Base-by-base conservation (phyloP, 2,888 invertebrate genomes). In the Hedychridium roseum region DNA sequence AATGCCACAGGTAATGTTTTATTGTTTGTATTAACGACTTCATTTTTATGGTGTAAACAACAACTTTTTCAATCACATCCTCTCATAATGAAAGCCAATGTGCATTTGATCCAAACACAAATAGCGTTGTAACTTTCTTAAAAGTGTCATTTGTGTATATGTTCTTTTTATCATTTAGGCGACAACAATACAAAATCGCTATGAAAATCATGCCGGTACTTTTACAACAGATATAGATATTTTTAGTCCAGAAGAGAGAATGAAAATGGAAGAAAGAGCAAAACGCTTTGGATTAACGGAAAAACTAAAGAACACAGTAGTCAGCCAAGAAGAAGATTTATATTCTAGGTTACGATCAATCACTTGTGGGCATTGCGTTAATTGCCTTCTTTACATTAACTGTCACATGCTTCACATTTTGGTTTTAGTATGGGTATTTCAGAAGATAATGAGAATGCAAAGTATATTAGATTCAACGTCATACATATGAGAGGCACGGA, bases 401-500 rank as follows among this genome's bases (percentile, higher is more conserved):
- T 27, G 12, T 41, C 14, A 31, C 7, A 11, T 4, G 7, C 35
- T 37, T 32, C 30, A 9, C 23, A n/a, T n/a, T n/a, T n/a, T n/a
- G n/a, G n/a, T 66, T 74, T 60, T 45, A 86, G 86, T 70, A 79
- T 86, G 70, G 85, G 84, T 3, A 79, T 85, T 26, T 81, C 81
- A 57, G 79, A 82, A 65, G 83, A 82, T 18, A 84, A 84, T 70
- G 86, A 87, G 69, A 82, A 53, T 28, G 42, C 60, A 1, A 74
- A 84, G 63, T 84, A 87, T 71, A 82, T 86, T 56, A 82, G 89
- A 57, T 83, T 89, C 65, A 89, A 92, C 76, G 86, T 89, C 14
- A 79, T 93, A 36, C 89, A 92, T 74, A 81, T 93, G 71, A 81
- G 86, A 71, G 92, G 92, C 37, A 86, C 89, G 1, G 85, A 88